Evolutionary conservation across 2,113 vertebrate genomes (phyloP).

Genomic region (zebrafish (Danio rerio)): GRCz12tu NC_133184.1:5456501-5457000

Average conservation of each 20-base stretch:
- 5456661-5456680: too few relatives aligned
- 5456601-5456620: too few relatives aligned
- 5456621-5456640: too few relatives aligned
- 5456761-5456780: slow-evolving; percentile 30
- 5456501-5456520: too few relatives aligned
- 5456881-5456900: slow-evolving; percentile 64
- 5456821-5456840: slow-evolving; percentile 60
- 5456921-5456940: slow-evolving; percentile 18
- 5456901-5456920: slow-evolving; percentile 62
- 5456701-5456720: too few relatives aligned
- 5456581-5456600: too few relatives aligned
- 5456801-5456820: slow-evolving; percentile 67
- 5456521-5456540: too few relatives aligned
- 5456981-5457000: slow-evolving; percentile 3
- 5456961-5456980: slow-evolving; percentile 22
- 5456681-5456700: too few relatives aligned
- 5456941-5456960: neutral
- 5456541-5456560: too few relatives aligned
- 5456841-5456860: slow-evolving; percentile 67
- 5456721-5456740: too few relatives aligned
- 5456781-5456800: slow-evolving; percentile 60
- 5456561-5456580: too few relatives aligned
- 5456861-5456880: slow-evolving; percentile 57
- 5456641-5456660: too few relatives aligned
- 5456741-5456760: neutral